Evolutionary conservation across 2,797 vertebrate species (phyloP).

Genomic region (Hemitrygon akajei): DNA sequence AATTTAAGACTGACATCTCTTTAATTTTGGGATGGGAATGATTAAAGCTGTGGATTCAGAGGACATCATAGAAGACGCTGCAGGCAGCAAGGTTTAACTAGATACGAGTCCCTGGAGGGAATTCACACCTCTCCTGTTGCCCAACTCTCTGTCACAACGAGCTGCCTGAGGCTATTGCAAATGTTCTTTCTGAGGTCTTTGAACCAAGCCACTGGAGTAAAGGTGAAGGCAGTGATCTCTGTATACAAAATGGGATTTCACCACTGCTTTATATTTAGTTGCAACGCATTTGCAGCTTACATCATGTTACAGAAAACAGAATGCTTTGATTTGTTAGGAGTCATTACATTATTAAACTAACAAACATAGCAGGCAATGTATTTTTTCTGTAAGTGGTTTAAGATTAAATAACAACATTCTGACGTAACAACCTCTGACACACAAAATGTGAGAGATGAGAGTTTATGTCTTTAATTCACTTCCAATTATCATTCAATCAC

Average conservation of each 20-base stretch:
- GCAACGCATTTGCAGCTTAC: background rate
- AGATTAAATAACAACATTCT: background rate
- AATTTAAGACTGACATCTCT: background rate
- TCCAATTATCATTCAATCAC: too few relatives aligned
- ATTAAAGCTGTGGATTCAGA: background rate
- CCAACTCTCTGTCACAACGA: background rate
- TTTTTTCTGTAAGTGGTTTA: background rate
- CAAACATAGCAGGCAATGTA: background rate
- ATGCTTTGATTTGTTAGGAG: background rate
- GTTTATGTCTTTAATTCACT: too few relatives aligned
- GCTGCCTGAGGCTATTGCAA: background rate
- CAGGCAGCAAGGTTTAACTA: background rate
- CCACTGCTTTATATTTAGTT: conserved; percentile 4
- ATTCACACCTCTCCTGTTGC: background rate
- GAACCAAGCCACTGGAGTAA: background rate
- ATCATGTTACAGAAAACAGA: background rate
- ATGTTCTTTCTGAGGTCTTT: background rate
- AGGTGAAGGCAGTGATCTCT: background rate
- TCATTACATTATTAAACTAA: background rate
- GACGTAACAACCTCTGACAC: background rate
- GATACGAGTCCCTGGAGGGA: background rate
- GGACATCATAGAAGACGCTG: background rate
- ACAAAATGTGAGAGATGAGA: too few relatives aligned
- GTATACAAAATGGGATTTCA: background rate
- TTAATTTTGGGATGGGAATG: background rate